phyloP scores from a whole-genome alignment of 2,888 invertebrate genomes.

The Maniola hyperantus region DNA sequence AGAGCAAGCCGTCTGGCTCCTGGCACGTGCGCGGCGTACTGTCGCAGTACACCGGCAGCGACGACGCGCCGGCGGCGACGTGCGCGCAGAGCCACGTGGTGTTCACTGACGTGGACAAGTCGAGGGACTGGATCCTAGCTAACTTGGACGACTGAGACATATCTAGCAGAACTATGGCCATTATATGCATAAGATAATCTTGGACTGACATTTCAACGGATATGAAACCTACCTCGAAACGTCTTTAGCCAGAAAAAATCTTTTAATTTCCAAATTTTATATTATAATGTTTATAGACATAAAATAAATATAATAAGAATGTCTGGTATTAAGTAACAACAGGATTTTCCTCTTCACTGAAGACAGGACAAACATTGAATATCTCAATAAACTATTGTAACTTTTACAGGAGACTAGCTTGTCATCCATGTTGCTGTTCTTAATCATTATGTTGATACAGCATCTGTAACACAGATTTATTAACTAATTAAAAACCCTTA shows the following conservation, averaged over 20 bases:
- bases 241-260: too few species aligned
- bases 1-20: background rate
- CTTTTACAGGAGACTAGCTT: background rate
- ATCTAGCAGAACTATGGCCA: too few species aligned
- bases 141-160: conserved; percentile 8
- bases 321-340: too few species aligned
- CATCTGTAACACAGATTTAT: background rate
- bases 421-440: background rate
- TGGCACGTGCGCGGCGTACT: conserved; percentile 11
- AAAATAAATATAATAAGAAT: too few species aligned
- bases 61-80: background rate
- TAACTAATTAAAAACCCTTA: background rate
- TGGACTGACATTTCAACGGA: too few species aligned
- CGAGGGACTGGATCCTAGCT: conserved; percentile 15
- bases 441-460: background rate
- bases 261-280: too few species aligned
- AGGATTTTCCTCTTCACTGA: background rate
- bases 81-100: background rate
- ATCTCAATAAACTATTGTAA: conserved; percentile 1
- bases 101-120: conserved; percentile 12
- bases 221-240: too few species aligned
- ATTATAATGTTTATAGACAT: too few species aligned
- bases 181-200: too few species aligned
- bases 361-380: background rate
- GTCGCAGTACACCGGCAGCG: background rate